Conservation (phyloP, 2,113 vertebrate genomes). For the Miniopterus natalensis region DNA sequence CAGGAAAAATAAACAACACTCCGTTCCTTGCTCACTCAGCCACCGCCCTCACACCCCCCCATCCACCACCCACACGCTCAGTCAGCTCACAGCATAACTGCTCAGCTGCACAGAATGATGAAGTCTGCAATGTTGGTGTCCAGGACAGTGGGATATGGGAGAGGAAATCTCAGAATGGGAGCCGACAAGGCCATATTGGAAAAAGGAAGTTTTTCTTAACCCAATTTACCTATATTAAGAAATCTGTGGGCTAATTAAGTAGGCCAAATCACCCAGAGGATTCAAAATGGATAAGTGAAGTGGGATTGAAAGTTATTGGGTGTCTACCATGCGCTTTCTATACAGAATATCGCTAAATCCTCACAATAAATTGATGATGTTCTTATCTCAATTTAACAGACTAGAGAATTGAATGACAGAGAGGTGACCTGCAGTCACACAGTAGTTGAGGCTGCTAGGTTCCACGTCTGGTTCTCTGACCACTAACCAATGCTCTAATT, state of each 20-base stretch:
- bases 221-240: background rate
- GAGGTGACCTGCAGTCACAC: background rate
- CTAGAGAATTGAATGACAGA: background rate
- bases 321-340: background rate
- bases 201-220: background rate
- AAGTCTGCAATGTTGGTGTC: background rate
- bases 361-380: background rate
- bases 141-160: background rate
- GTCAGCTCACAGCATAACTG: background rate
- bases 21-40: background rate
- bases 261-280: background rate
- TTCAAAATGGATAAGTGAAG: background rate
- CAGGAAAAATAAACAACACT: background rate
- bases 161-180: conserved; percentile 12
- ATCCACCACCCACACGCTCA: background rate
- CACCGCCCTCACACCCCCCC: background rate
- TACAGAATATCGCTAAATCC: background rate
- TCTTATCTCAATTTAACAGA: background rate
- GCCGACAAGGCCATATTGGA: background rate
- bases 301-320: background rate
- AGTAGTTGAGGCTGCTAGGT: background rate
- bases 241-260: background rate
- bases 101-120: background rate
- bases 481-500: background rate
- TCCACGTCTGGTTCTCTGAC: background rate